These are phyloP conservation scores for Cenopis cana DNA, from an alignment of 2,888 invertebrate genomes.

Conservation along the genomic window DNA sequence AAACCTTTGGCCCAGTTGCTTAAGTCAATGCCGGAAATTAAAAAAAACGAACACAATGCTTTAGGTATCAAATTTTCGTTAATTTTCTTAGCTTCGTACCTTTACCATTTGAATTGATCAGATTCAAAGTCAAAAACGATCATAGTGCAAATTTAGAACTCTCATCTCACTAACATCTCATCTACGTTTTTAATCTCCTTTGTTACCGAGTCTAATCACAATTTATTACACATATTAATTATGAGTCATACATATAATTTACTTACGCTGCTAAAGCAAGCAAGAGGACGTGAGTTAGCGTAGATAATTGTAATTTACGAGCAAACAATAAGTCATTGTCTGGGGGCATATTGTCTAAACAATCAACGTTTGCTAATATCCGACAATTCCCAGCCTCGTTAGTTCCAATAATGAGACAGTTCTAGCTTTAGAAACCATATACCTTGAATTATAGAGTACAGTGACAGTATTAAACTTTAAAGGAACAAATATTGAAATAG, in stretches of 20 bases:
- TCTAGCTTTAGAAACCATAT: conserved; percentile 6
- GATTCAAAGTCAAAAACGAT: not conserved
- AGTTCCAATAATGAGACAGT: conserved; percentile 19
- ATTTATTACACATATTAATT: not conserved
- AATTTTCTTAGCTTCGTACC: conserved; percentile 5
- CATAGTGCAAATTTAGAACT: too few species aligned
- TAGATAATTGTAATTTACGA: conserved; percentile 25
- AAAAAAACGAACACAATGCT: conserved; percentile 13
- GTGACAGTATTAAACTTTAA: not conserved
- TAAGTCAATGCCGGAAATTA: conserved; percentile 32
- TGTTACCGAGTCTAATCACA: not conserved
- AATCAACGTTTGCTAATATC: conserved; percentile 28
- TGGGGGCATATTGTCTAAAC: conserved; percentile 17
- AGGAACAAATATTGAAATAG: not conserved
- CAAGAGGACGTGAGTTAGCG: conserved; percentile 7
- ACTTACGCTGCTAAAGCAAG: not conserved
- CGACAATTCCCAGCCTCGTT: conserved; percentile 14
- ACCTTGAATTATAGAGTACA: not conserved
- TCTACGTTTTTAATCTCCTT: not conserved
- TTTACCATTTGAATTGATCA: not conserved
- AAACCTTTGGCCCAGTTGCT: conserved; percentile 40
- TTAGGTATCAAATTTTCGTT: conserved; percentile 10
- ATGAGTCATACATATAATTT: conserved; percentile 21
- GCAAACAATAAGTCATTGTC: conserved; percentile 30
- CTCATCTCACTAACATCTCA: too few species aligned